These are phyloP conservation scores for Microcebus murinus DNA, from an alignment of 2,113 vertebrate genomes.

Conservation along the genomic window DNA sequence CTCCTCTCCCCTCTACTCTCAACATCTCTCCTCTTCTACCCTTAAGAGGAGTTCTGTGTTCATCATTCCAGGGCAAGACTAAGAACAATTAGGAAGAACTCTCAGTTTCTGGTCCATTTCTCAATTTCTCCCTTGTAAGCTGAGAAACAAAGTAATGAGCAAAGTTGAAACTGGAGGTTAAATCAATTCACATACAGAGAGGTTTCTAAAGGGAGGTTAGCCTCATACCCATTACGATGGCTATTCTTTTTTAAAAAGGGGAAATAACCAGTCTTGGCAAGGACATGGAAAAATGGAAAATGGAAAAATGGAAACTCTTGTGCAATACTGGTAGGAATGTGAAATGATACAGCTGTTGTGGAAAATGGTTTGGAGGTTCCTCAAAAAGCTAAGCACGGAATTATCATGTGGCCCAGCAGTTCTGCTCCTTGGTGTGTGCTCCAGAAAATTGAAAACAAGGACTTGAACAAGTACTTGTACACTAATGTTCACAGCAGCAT, in stretches of 20 bases:
- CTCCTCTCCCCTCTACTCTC: not conserved
- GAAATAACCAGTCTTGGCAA: not conserved
- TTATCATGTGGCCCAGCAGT: not conserved
- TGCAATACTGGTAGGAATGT: not conserved
- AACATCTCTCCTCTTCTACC: not conserved
- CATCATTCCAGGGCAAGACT: not conserved
- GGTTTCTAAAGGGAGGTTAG: too few species aligned
- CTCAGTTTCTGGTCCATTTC: not conserved
- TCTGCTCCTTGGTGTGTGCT: not conserved
- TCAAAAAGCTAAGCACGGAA: not conserved
- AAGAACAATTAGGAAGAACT: not conserved
- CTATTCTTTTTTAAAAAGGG: not conserved
- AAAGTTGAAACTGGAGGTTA: too few species aligned
- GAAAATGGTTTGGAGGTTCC: not conserved
- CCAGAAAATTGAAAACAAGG: not conserved
- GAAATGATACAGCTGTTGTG: not conserved
- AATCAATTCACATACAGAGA: too few species aligned
- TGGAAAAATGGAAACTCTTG: not conserved
- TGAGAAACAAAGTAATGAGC: too few species aligned
- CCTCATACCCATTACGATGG: too few species aligned
- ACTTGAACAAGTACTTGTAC: not conserved
- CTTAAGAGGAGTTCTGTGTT: not conserved
- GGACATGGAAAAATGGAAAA: not conserved
- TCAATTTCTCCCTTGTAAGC: not conserved
- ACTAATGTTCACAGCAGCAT: not conserved